These are phyloP conservation scores for Meloidogyne floridensis DNA, from an alignment of 1,140 invertebrate species.

Conservation along the genomic window DNA sequence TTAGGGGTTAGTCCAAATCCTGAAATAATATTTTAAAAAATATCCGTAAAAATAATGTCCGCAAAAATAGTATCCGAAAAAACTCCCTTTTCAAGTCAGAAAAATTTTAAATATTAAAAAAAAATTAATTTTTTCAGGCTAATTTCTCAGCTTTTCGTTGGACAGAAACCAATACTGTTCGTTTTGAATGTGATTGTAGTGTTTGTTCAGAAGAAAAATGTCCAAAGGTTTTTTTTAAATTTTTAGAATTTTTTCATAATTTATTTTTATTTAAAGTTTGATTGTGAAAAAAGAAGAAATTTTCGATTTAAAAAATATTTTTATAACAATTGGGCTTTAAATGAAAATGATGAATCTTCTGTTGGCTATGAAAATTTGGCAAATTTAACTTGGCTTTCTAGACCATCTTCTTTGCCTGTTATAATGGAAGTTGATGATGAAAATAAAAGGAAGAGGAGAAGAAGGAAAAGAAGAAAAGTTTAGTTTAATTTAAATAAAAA, in stretches of 20 bases:
- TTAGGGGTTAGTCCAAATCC: no score
- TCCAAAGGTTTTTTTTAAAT: constrained; percentile 37
- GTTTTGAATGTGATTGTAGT: constrained; percentile 64
- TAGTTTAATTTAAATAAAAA: no score
- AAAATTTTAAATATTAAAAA: no score
- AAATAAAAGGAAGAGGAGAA: not conserved
- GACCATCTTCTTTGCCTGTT: not conserved
- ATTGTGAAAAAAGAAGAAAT: constrained; percentile 36
- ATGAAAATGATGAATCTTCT: not conserved
- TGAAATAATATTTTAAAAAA: no score
- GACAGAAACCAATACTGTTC: constrained; percentile 60
- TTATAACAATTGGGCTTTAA: not conserved
- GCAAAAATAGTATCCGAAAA: no score
- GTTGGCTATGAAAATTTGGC: not conserved
- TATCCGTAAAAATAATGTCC: no score
- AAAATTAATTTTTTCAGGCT: constrained; percentile 19
- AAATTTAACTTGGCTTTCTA: not conserved
- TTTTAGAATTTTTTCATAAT: not conserved
- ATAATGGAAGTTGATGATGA: not conserved
- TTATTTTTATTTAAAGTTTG: constrained; percentile 26
- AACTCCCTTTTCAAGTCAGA: no score
- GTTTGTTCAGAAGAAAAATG: constrained; percentile 55
- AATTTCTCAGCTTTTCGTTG: constrained; percentile 63
- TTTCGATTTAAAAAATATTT: not conserved
- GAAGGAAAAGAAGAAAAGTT: not conserved